Conservation (phyloP, 2,888 invertebrate genomes). For the Watsonalla cultraria region DNA sequence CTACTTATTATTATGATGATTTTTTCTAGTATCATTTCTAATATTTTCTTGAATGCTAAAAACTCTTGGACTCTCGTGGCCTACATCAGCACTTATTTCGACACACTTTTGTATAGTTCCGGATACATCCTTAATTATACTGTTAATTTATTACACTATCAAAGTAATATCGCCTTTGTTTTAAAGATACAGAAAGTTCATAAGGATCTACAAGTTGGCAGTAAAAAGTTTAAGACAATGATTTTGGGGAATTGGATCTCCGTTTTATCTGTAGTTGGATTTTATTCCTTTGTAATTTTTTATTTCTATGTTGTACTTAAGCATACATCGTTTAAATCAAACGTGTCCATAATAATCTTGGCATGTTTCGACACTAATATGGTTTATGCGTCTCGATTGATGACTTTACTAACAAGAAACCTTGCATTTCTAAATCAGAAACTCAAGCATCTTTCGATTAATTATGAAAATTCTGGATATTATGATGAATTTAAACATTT, state of each 20-base stretch:
- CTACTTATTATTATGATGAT: neutral
- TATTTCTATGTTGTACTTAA: neutral
- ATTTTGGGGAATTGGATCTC: neutral
- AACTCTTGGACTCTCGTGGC: neutral
- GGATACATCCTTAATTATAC: neutral
- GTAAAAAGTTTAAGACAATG: neutral
- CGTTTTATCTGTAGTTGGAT: neutral
- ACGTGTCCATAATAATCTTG: neutral
- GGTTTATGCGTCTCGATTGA: neutral
- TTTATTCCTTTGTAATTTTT: neutral
- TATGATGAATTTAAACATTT: neutral
- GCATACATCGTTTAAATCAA: neutral
- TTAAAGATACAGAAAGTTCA: neutral
- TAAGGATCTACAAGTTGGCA: neutral
- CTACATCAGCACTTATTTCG: neutral
- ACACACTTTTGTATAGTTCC: neutral
- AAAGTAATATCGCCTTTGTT: neutral
- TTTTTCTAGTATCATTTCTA: neutral
- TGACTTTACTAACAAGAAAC: neutral
- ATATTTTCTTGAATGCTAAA: neutral
- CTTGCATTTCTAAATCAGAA: neutral
- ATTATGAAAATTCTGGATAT: neutral
- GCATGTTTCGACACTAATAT: neutral
- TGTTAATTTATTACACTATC: neutral
- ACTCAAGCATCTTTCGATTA: neutral